Percentiles rank a stretch among this genome's conserved stretches.
phyloP scores from a whole-genome alignment of 2,113 vertebrate species.

The Psittacus erithacus region DNA sequence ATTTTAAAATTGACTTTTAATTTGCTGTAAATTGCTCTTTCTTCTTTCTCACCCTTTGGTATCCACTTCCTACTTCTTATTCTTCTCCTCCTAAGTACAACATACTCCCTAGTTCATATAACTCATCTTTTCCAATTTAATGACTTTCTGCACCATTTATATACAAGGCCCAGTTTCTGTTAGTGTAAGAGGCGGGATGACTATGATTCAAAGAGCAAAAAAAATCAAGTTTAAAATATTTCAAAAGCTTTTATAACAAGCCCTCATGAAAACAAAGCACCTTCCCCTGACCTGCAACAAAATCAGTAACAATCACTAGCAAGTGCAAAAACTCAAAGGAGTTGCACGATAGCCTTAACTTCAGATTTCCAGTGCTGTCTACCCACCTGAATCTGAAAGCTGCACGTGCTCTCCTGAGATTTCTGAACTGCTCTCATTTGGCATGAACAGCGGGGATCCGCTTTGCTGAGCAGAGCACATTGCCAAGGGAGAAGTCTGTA shows the following conservation, averaged over 20 bases:
- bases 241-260: background rate
- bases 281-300: background rate
- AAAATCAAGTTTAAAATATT: background rate
- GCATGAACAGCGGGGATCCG: rapidly evolving
- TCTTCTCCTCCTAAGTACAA: background rate
- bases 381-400: conserved; percentile 10
- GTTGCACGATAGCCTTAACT: background rate
- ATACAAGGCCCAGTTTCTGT: background rate
- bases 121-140: background rate
- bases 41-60: background rate
- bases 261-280: background rate
- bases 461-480: background rate
- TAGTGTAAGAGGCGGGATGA: background rate
- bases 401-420: background rate
- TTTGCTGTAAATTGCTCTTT: background rate
- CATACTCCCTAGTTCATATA: background rate
- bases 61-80: background rate
- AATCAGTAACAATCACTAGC: background rate
- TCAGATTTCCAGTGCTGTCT: background rate
- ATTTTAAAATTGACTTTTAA: background rate
- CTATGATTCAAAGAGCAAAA: background rate
- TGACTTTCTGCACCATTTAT: background rate
- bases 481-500: background rate
- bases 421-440: background rate
- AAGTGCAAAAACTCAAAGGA: background rate